A percentile compares a stretch with the other conserved stretches of the same genome.
These are phyloP conservation scores for Athalia cordata DNA, from an alignment of 2,888 invertebrate species.

Conservation along the genomic window DNA sequence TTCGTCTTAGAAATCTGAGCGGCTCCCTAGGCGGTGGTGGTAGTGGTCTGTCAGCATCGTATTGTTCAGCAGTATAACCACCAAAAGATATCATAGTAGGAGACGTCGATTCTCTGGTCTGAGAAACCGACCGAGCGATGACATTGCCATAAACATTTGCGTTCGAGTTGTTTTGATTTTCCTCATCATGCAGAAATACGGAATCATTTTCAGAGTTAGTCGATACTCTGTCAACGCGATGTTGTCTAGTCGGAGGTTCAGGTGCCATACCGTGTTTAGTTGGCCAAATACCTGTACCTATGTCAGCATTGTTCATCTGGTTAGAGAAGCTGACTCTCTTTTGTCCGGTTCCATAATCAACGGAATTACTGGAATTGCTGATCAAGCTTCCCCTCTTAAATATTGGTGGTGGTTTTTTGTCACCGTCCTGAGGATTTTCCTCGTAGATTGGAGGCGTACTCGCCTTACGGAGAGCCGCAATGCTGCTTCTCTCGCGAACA, in stretches of 20 bases:
- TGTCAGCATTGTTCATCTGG: slow-evolving; percentile 53
- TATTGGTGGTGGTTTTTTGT: slow-evolving; percentile 70
- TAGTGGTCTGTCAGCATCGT: slow-evolving; percentile 72
- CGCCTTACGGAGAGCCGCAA: slow-evolving; percentile 48
- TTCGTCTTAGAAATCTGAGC: slow-evolving; percentile 53
- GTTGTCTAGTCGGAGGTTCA: slow-evolving; percentile 67
- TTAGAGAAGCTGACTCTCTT: slow-evolving; percentile 76
- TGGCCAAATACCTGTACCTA: slow-evolving; percentile 71
- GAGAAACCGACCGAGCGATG: slow-evolving; percentile 38
- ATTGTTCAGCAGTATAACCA: slow-evolving; percentile 53
- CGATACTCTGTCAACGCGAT: slow-evolving; percentile 59
- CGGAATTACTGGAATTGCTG: slow-evolving; percentile 62
- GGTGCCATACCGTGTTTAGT: slow-evolving; percentile 73
- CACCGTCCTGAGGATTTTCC: slow-evolving; percentile 53
- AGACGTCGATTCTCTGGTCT: neutral
- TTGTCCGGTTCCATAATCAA: slow-evolving; percentile 70
- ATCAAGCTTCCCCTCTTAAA: slow-evolving; percentile 76
- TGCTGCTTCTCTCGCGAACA: slow-evolving; percentile 36
- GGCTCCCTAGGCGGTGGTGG: slow-evolving; percentile 67
- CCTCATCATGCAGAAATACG: slow-evolving; percentile 52
- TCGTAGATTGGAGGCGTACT: slow-evolving; percentile 57
- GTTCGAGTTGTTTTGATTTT: slow-evolving; percentile 53
- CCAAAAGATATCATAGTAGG: slow-evolving; percentile 6
- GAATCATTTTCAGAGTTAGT: slow-evolving; percentile 55
- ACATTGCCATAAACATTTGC: slow-evolving; percentile 54